These are phyloP conservation scores for Microplitis demolitor DNA, from an alignment of 1,140 invertebrate genomes.

Conservation along the genomic window DNA sequence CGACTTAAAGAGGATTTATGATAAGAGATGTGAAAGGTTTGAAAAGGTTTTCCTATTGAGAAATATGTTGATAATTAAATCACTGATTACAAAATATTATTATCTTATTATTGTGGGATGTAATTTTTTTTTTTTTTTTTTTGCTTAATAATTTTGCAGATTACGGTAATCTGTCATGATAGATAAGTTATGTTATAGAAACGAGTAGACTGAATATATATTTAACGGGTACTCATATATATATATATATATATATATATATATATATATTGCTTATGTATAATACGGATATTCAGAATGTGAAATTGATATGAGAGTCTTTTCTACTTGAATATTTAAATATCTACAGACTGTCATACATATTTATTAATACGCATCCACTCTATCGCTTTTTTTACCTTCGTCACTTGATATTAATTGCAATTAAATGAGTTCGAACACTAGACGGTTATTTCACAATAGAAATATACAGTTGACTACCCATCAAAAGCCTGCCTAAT, in stretches of 20 bases:
- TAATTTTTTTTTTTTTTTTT: not conserved
- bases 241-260: not conserved
- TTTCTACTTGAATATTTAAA: slow-evolving; percentile 16
- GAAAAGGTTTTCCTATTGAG: not conserved
- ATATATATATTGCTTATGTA: not conserved
- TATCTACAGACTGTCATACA: slow-evolving; percentile 9
- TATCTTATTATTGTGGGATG: not conserved
- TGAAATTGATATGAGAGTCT: slow-evolving; percentile 1
- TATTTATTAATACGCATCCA: slow-evolving; percentile 11
- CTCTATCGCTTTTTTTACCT: not conserved
- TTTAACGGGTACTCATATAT: too few species aligned
- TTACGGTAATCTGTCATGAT: too few species aligned
- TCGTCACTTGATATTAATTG: not conserved
- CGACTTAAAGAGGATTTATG: not conserved
- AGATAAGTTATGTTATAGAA: too few species aligned
- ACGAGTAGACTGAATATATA: too few species aligned
- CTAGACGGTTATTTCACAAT: not conserved
- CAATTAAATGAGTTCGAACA: not conserved
- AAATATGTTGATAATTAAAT: not conserved
- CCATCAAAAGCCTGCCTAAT: too few species aligned
- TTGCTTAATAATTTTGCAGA: not conserved
- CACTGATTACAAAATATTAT: not conserved
- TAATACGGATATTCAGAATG: not conserved
- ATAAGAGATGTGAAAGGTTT: slow-evolving; percentile 5
- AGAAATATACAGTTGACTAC: too few species aligned